Evolutionary conservation across 2,888 invertebrate genomes (phyloP), one percentile per base, ranked within the genome.

Genomic region (Drosophila hawaiiensis): DNA sequence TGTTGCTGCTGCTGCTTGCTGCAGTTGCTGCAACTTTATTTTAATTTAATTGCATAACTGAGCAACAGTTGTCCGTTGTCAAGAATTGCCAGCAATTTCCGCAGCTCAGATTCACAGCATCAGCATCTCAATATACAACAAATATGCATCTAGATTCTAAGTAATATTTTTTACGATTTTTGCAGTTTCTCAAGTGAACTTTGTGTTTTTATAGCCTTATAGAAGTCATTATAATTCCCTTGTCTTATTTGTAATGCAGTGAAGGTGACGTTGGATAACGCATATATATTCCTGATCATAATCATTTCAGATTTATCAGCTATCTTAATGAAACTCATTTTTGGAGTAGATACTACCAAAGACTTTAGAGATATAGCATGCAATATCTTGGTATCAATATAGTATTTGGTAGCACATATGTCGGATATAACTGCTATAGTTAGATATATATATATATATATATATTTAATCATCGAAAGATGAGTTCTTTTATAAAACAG

Each of bases 31-130:
- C 74, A 78, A 76, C 68, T 82, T 84, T 80, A 87, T 82, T 89
- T 78, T 82, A 79, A 90, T 90, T 91, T 82, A 83, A 81, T 85
- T 86, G 79, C 85, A 80, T 91, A 90, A 89, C 79, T 79, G 79
- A 72, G 81, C 56, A 80, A 77, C 84, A 78, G 84, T 80, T 80
- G 78, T 83, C 84, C 78, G 78, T 82, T 79, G 85, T 90, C 88
- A 88, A 90, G 88, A 85, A 85, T 89, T 80, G 78, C 73, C 59
- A 71, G 70, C 72, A 68, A 87, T 89, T 85, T 89, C 90, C 84
- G 89, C 69, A 73, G 69, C 64, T 22, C 29, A 41, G 29, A 16
- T 12, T n/a, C 75, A 19, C 35, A 55, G 41, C 65, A 61, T 62
- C 12, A 53, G 9, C 39, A 64, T 22, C 53, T 41, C 55, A 67